These are phyloP conservation scores for Tipula vernalis DNA, from an alignment of 2,888 invertebrate genomes.

Conservation along the genomic window DNA sequence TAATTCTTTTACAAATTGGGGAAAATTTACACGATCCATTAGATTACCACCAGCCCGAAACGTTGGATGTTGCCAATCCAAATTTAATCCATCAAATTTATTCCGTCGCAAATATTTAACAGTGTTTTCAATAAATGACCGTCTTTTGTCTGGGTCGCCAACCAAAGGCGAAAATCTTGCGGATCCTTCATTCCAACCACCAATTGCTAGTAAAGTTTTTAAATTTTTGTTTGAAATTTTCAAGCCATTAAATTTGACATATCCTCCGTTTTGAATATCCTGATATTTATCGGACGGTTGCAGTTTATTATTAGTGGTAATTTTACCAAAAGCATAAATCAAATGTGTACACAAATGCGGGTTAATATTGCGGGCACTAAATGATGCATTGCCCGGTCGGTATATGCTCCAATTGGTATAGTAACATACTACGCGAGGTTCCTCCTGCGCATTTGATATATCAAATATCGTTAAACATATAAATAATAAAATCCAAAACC, in stretches of 20 bases:
- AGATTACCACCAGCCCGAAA: constrained; percentile 53
- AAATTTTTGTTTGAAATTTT: constrained; percentile 86
- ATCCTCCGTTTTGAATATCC: constrained; percentile 91
- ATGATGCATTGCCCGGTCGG: constrained; percentile 79
- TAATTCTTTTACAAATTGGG: constrained; percentile 75
- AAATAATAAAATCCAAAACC: no score
- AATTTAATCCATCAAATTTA: constrained; percentile 84
- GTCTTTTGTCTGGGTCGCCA: constrained; percentile 59
- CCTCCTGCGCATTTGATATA: no score
- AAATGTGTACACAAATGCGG: constrained; percentile 89
- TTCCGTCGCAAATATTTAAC: constrained; percentile 80
- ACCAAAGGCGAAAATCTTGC: constrained; percentile 82
- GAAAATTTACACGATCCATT: constrained; percentile 77
- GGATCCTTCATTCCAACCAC: constrained; percentile 43
- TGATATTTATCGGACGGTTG: constrained; percentile 92
- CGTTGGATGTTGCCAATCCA: constrained; percentile 65
- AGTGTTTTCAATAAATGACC: constrained; percentile 69
- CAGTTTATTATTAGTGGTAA: constrained; percentile 80
- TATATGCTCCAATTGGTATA: constrained; percentile 59
- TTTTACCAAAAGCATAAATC: constrained; percentile 85
- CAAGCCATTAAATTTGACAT: constrained; percentile 83
- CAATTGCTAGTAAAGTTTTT: constrained; percentile 73
- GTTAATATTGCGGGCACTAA: constrained; percentile 87
- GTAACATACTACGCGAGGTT: constrained; percentile 44
- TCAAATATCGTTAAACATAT: no score